These are phyloP conservation scores for Halcyon badia DNA, from an alignment of 2,797 vertebrate genomes.

Conservation along the genomic window DNA sequence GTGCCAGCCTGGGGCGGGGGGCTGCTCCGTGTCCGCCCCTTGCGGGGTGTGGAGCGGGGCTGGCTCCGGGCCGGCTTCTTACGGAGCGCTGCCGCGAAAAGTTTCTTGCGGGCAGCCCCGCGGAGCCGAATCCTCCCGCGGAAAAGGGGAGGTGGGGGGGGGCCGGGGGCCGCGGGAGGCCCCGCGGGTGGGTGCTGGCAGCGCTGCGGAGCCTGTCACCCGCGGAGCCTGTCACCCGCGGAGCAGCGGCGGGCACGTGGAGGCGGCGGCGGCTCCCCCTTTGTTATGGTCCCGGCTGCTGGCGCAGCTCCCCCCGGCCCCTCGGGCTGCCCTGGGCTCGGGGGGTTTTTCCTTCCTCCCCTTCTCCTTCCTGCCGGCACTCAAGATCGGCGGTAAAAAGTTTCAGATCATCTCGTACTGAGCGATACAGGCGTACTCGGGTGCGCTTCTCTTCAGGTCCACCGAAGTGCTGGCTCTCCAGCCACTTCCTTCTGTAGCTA, in stretches of 20 bases:
- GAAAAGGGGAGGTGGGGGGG: neutral
- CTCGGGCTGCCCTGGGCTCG: neutral
- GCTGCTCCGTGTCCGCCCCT: no score
- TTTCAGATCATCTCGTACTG: neutral
- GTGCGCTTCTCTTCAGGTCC: neutral
- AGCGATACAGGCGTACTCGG: neutral
- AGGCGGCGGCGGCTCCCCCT: neutral
- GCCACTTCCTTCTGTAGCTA: neutral
- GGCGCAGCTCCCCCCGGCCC: neutral
- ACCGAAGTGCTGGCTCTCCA: rapidly evolving
- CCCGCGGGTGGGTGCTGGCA: neutral
- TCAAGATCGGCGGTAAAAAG: neutral
- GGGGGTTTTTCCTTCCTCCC: no score
- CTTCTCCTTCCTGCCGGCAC: neutral
- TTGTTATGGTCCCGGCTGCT: neutral
- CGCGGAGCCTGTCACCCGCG: neutral
- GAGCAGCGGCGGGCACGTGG: neutral
- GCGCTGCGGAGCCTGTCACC: neutral
- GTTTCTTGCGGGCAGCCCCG: neutral
- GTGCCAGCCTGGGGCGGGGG: no score
- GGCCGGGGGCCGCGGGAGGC: no score
- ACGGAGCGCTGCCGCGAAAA: neutral
- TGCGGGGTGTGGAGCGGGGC: neutral
- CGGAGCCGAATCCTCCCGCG: neutral
- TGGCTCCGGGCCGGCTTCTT: neutral